phyloP scores from a whole-genome alignment of 2,888 invertebrate species.

The Papilio demoleus region DNA sequence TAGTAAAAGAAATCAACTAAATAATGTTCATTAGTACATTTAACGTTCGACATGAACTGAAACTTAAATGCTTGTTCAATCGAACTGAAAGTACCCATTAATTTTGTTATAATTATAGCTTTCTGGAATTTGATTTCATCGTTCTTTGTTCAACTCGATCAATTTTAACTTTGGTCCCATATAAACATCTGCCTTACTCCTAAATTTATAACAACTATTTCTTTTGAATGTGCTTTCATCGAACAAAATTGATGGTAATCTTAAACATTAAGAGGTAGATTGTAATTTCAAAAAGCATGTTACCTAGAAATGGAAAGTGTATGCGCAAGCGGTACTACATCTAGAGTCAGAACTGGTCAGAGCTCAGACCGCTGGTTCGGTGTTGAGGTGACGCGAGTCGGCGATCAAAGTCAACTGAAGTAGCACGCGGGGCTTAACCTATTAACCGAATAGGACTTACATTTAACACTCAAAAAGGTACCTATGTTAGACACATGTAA shows the following conservation, averaged over 20 bases:
- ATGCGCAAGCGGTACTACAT: slow-evolving; percentile 50
- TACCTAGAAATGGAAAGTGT: slow-evolving; percentile 68
- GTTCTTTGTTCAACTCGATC: slow-evolving; percentile 28
- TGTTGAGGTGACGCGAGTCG: slow-evolving; percentile 48
- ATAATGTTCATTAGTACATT: slow-evolving; percentile 28
- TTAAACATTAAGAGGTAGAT: slow-evolving; percentile 81
- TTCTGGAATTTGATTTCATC: slow-evolving; percentile 22
- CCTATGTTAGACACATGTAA: slow-evolving; percentile 75
- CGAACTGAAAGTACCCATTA: not conserved
- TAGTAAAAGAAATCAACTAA: slow-evolving; percentile 26
- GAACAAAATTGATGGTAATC: slow-evolving; percentile 61
- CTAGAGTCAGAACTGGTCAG: slow-evolving; percentile 44
- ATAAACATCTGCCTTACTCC: slow-evolving; percentile 47
- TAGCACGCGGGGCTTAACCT: slow-evolving; percentile 68
- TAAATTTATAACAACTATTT: slow-evolving; percentile 52
- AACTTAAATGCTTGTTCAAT: slow-evolving; percentile 17
- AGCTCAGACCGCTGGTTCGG: slow-evolving; percentile 58
- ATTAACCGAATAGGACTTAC: slow-evolving; percentile 65
- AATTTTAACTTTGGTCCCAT: slow-evolving; percentile 70
- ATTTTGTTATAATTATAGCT: slow-evolving; percentile 1
- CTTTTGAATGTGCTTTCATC: slow-evolving; percentile 53
- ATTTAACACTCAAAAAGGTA: slow-evolving; percentile 65
- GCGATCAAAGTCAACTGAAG: slow-evolving; percentile 49
- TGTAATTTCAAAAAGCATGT: slow-evolving; percentile 76
- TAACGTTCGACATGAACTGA: slow-evolving; percentile 23